These are phyloP conservation scores for Austrolebias charrua DNA, from an alignment of 2,797 vertebrate species.

Conservation along the genomic window DNA sequence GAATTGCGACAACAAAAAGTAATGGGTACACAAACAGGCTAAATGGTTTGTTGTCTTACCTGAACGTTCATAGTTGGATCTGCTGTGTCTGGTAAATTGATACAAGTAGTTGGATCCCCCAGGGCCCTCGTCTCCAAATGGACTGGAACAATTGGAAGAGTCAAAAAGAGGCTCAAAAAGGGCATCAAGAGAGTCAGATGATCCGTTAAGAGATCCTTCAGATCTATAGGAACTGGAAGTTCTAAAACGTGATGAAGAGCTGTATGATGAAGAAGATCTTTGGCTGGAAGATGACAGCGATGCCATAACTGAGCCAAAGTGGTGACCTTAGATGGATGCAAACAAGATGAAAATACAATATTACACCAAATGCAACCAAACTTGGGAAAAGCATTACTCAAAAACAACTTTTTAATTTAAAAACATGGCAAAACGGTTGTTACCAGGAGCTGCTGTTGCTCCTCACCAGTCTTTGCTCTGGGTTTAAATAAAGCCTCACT, in stretches of 20 bases:
- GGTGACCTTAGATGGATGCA: not conserved
- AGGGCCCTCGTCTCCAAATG: conserved; percentile 62
- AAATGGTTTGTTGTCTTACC: conserved; percentile 46
- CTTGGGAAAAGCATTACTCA: not conserved
- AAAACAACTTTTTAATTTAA: conserved; percentile 9
- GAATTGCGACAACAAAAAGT: no score
- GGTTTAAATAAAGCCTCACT: conserved; percentile 57
- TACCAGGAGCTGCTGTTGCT: not conserved
- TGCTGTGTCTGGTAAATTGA: conserved; percentile 55
- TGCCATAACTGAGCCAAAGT: conserved; percentile 52
- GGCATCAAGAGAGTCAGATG: conserved; percentile 55
- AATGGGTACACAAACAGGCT: not conserved
- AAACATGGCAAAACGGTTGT: conserved; percentile 5
- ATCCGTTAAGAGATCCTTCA: conserved; percentile 54
- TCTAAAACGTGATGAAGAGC: conserved; percentile 70
- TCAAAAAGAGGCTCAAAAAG: conserved; percentile 72
- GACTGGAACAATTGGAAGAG: conserved; percentile 44
- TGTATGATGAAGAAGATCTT: conserved; percentile 69
- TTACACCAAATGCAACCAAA: not conserved
- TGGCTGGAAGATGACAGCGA: conserved; percentile 70
- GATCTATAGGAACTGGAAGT: conserved; percentile 70
- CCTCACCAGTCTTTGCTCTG: conserved; percentile 24
- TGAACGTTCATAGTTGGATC: conserved; percentile 57
- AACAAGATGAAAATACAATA: conserved; percentile 5
- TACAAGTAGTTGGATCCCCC: conserved; percentile 47